Conservation (phyloP, 2,888 invertebrate species). For the Cerastis leucographa region DNA sequence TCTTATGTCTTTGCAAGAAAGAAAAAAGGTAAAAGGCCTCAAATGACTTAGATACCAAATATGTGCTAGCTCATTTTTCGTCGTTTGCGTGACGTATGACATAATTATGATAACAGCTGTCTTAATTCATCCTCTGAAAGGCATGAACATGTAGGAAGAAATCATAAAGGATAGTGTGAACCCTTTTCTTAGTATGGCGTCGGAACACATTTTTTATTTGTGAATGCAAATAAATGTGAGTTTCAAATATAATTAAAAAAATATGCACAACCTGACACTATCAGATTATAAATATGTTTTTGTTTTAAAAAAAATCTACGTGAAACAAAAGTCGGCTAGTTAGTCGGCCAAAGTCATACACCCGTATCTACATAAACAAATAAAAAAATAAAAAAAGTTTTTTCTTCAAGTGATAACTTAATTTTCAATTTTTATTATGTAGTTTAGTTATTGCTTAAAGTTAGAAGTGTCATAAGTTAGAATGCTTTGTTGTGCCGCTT, state of each 20-base stretch:
- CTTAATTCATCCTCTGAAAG: slow-evolving; percentile 42
- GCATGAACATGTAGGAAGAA: background rate
- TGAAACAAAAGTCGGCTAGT: too few species aligned
- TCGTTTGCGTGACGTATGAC: slow-evolving; percentile 46
- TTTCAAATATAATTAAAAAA: background rate
- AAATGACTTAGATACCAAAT: slow-evolving; percentile 40
- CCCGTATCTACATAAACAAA: too few species aligned
- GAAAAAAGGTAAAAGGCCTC: slow-evolving; percentile 12
- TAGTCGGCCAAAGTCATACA: too few species aligned
- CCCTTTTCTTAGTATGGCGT: slow-evolving; percentile 20
- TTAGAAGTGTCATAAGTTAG: too few species aligned
- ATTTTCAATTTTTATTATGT: too few species aligned
- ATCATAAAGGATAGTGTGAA: slow-evolving; percentile 26
- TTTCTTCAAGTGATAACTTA: too few species aligned
- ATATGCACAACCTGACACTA: background rate
- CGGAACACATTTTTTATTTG: background rate
- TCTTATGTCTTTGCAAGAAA: slow-evolving; percentile 13
- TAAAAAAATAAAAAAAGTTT: too few species aligned
- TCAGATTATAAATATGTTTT: too few species aligned
- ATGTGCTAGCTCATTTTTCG: slow-evolving; percentile 29
- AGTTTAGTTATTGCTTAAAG: too few species aligned
- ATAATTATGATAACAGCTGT: slow-evolving; percentile 32
- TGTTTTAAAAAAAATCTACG: too few species aligned
- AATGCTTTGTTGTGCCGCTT: too few species aligned
- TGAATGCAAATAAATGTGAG: background rate